These are phyloP conservation scores for Trogon melanurus DNA, from an alignment of 2,113 vertebrate genomes.

Conservation along the genomic window DNA sequence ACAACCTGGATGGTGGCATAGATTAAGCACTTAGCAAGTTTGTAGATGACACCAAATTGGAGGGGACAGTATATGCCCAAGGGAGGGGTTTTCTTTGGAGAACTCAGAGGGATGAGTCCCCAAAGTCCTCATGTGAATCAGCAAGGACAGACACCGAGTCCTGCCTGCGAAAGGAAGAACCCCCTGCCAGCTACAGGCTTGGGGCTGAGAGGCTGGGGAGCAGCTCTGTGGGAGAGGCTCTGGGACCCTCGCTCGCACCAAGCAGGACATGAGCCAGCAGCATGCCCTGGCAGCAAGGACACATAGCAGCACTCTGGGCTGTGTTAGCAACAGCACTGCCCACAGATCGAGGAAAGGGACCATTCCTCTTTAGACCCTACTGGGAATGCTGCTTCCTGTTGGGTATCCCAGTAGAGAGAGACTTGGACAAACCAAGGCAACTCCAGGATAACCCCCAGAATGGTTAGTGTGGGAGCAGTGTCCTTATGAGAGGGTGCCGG, in stretches of 20 bases:
- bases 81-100: neutral
- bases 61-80: neutral
- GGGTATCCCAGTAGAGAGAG: neutral
- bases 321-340: rapidly evolving
- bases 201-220: neutral
- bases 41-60: neutral
- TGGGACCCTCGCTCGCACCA: neutral
- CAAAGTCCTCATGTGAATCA: neutral
- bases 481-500: neutral
- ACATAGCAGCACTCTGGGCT: neutral
- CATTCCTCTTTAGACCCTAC: neutral
- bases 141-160: neutral
- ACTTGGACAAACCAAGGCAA: neutral
- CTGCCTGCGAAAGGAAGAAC: neutral
- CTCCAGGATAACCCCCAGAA: neutral
- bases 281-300: rapidly evolving
- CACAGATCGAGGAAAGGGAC: rapidly evolving
- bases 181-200: neutral
- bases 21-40: rapidly evolving
- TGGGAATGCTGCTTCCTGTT: neutral
- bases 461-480: neutral
- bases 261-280: neutral
- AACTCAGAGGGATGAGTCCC: neutral
- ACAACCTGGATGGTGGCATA: neutral
- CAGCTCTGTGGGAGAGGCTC: neutral